These are phyloP conservation scores for Tigriopus californicus DNA, from an alignment of 2,888 invertebrate genomes.

Conservation along the genomic window DNA sequence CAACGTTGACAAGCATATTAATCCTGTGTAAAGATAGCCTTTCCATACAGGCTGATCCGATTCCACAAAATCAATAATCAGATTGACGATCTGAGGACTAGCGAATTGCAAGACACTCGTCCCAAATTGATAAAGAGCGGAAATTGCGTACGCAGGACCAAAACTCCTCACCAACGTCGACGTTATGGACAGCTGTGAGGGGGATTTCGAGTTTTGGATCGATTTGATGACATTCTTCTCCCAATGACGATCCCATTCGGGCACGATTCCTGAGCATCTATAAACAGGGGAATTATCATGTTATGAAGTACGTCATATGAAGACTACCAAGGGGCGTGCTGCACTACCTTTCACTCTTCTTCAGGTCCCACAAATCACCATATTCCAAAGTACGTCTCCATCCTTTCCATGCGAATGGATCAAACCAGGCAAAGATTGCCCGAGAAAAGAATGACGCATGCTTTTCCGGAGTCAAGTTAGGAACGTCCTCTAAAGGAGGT, in stretches of 20 bases:
- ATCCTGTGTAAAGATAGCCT: slow-evolving; percentile 59
- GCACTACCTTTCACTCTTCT: not conserved
- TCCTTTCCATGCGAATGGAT: slow-evolving; percentile 59
- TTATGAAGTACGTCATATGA: too few species aligned
- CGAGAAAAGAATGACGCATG: slow-evolving; percentile 66
- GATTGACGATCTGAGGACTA: not conserved
- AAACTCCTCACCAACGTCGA: not conserved
- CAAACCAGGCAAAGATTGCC: slow-evolving; percentile 79
- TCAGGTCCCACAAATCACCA: not conserved
- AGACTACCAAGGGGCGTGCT: too few species aligned
- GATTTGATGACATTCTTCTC: not conserved
- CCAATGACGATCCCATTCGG: slow-evolving; percentile 1
- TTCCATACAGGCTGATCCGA: slow-evolving; percentile 51
- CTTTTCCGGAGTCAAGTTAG: slow-evolving; percentile 46
- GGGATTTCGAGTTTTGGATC: not conserved
- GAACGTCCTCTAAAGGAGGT: not conserved
- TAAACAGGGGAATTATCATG: too few species aligned
- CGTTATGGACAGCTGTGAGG: not conserved
- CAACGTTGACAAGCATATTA: slow-evolving; percentile 52
- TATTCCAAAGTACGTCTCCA: slow-evolving; percentile 40
- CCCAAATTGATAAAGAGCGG: not conserved
- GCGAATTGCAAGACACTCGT: slow-evolving; percentile 2
- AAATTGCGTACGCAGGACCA: not conserved
- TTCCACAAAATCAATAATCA: slow-evolving; percentile 30
- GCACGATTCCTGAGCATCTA: slow-evolving; percentile 1